Evolutionary conservation across 2,888 invertebrate genomes (phyloP), one percentile per base, ranked within the genome.

Genomic region (Cataglyphis cursor): DNA sequence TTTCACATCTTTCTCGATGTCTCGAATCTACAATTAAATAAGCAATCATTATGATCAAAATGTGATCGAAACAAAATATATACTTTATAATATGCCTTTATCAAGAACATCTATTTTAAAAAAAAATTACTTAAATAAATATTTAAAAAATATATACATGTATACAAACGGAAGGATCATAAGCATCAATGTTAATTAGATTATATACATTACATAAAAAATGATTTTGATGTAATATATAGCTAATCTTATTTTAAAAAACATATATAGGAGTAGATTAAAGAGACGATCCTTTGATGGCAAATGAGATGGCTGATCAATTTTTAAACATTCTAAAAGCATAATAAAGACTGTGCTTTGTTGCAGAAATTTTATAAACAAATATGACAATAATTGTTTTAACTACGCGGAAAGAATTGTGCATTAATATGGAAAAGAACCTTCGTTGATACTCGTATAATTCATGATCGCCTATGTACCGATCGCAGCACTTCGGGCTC

Each of bases 401-500:
- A 70, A 66, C 15, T 76, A 70, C 48, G 44, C 35, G 59, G 21
- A 21, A 18, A 85, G 48, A 76, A 83, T 72, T 78, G 83, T 84
- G 87, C 83, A 87, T 75, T 74, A 88, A 89, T 80, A 44, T 80
- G 61, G 76, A 83, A 83, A 85, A 85, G 85, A 84, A 88, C 66
- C 87, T 89, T 87, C 73, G 66, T 38, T 73, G 81, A 90, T 85
- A 87, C 73, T 74, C 82, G 88, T 81, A 84, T 88, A 85, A 85
- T 85, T 87, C 82, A 89, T 88, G 86, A 87, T 88, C 83, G 73
- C 80, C 76, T 78, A 89, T 91, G 92, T 91, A 95, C 95, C 92
- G 92, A 91, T 81, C 90, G 90, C 72, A 95, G 91, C 41, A 95
- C 93, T 85, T 93, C 91, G 12, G 94, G 94, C 10, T 93, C 92